Evolutionary conservation across 2,888 invertebrate genomes (phyloP).

Genomic region (Emmelina monodactyla): DNA sequence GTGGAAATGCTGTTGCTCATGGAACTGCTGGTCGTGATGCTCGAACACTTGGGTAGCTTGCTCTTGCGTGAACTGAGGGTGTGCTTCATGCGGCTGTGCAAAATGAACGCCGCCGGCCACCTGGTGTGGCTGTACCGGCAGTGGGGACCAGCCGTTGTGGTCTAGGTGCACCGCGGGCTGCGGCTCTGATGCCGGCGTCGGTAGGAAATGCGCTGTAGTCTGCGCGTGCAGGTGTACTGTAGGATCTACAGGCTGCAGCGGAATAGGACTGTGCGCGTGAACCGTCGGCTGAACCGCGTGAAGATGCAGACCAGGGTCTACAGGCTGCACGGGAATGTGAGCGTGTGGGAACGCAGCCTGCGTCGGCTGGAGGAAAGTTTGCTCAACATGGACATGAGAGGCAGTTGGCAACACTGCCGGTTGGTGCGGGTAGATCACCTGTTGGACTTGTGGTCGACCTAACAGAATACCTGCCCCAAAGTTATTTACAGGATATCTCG

Average conservation of each 20-base stretch:
- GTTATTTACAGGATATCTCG: conserved; percentile 44
- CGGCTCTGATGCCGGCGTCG: conserved; percentile 25
- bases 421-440: conserved; percentile 24
- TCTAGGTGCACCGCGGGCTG: conserved; percentile 28
- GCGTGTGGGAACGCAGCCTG: conserved; percentile 11
- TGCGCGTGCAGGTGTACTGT: too few species aligned
- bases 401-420: conserved; percentile 15
- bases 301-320: not conserved
- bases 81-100: conserved; percentile 5
- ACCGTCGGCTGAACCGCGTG: conserved; percentile 19
- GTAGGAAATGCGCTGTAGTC: too few species aligned
- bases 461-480: conserved; percentile 16
- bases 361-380: conserved; percentile 18
- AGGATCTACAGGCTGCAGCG: not conserved
- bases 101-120: too few species aligned
- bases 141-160: conserved; percentile 51
- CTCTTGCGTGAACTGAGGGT: conserved; percentile 40
- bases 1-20: conserved; percentile 45
- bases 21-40: conserved; percentile 34
- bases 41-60: conserved; percentile 49
- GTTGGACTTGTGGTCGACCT: conserved; percentile 17
- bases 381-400: too few species aligned
- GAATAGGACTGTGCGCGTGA: conserved; percentile 24
- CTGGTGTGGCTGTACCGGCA: conserved; percentile 17
- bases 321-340: not conserved